phyloP scores from a whole-genome alignment of 2,113 vertebrate species.

The Scopus umbretta region DNA sequence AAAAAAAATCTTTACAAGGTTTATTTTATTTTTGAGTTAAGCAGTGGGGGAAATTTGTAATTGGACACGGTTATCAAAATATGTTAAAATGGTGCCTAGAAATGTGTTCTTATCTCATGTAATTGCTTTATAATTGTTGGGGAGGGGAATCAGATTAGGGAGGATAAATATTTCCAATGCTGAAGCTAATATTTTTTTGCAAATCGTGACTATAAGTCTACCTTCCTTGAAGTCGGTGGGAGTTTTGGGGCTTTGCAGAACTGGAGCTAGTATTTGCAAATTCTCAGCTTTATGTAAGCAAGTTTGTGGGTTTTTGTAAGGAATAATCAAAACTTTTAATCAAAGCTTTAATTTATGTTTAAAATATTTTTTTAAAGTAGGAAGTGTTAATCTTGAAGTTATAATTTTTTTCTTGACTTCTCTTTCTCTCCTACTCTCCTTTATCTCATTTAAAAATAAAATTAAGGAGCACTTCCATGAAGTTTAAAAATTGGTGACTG shows the following conservation, averaged over 20 bases:
- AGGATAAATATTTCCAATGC: neutral
- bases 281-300: neutral
- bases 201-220: neutral
- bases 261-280: neutral
- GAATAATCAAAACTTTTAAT: neutral
- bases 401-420: neutral
- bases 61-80: conserved; percentile 12
- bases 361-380: conserved; percentile 23
- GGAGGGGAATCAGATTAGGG: conserved; percentile 23
- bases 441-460: neutral
- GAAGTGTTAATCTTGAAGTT: neutral
- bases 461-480: neutral
- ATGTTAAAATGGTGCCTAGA: conserved; percentile 17
- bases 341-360: conserved; percentile 8
- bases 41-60: neutral
- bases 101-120: conserved; percentile 22
- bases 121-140: conserved; percentile 42
- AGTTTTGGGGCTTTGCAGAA: neutral
- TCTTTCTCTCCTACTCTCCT: neutral
- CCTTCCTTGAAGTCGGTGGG: neutral
- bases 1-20: neutral
- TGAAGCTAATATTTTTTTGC: conserved; percentile 1
- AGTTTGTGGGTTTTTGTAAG: neutral
- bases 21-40: neutral
- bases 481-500: neutral